Conservation (phyloP, 2,888 invertebrate genomes). For the Drosophila neotestacea region DNA sequence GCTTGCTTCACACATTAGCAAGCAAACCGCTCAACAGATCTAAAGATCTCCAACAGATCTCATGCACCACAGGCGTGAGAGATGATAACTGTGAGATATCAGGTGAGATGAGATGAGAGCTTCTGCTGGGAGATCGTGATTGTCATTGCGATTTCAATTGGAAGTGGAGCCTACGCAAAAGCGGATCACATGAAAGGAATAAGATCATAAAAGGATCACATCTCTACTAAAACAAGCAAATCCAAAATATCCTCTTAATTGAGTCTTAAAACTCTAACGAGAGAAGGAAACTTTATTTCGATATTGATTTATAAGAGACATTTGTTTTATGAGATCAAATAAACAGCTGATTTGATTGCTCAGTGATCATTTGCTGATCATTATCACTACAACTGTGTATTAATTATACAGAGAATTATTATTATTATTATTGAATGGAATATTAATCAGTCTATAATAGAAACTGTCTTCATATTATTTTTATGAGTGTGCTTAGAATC, state of each 20-base stretch:
- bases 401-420: conserved; percentile 8
- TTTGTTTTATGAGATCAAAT: conserved; percentile 42
- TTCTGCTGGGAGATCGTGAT: conserved; percentile 53
- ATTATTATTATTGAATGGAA: conserved; percentile 4
- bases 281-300: conserved; percentile 23
- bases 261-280: conserved; percentile 24
- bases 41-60: conserved; percentile 52
- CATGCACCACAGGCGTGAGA: conserved; percentile 53
- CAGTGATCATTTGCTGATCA: conserved; percentile 7
- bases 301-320: conserved; percentile 26
- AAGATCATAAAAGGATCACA: conserved; percentile 57
- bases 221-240: conserved; percentile 2
- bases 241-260: conserved; percentile 28
- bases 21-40: conserved; percentile 42
- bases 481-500: conserved; percentile 12
- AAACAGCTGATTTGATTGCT: conserved; percentile 6
- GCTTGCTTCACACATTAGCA: conserved; percentile 66
- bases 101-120: conserved; percentile 24
- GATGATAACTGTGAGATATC: conserved; percentile 22
- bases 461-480: not conserved
- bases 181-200: conserved; percentile 50
- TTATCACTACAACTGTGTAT: conserved; percentile 26
- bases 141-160: conserved; percentile 40
- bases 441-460: not conserved
- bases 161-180: conserved; percentile 55